Base-by-base conservation (phyloP, 2,113 vertebrate genomes). In the Tauraco erythrolophus region DNA sequence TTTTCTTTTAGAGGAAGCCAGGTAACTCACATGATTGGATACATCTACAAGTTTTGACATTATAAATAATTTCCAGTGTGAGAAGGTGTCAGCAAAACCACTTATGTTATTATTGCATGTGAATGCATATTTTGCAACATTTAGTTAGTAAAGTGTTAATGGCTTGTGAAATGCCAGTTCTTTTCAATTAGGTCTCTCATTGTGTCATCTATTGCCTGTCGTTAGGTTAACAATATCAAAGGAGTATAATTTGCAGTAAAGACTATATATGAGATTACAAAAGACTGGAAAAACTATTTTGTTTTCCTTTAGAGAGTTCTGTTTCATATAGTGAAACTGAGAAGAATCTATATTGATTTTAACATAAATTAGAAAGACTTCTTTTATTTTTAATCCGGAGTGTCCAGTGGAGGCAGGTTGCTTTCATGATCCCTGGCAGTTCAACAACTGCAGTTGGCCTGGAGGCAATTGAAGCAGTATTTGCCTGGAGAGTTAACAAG, bases 401-500 rank as follows among this genome's bases (percentile, higher is more conserved):
- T 43, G 57, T 82, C 77, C 72, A 58, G 71, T 89, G 85, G 28
- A 88, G 56, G 27, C 53, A 39, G 22, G 28, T 89, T 96, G 60
- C 65, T 93, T 92, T 93, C 69, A 48, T 53, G 75, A 76, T 95
- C 84, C 65, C 30, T 92, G 74, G 71, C 58, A 95, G 54, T 84
- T 65, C 84, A 96, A 70, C 62, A 92, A 86, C n/a, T 86, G 45
- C 46, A 90, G 94, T 96, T 97, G 91, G 83, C 66, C 87, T 81
- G 66, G 80, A 92, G 57, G 75, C 53, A 23, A 88, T 91, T 91
- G 90, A 96, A 98, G 78, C 74, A 76, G 48, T 96, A 68, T 95
- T 84, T 92, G 64, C 97, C 89, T 81, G 80, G 93, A 97, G 77
- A 92, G 95, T 94, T 97, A 98, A 97, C 78, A 98, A 97, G 94